phyloP scores from a whole-genome alignment of 2,113 vertebrate species.

The Balaenoptera acutorostrata region DNA sequence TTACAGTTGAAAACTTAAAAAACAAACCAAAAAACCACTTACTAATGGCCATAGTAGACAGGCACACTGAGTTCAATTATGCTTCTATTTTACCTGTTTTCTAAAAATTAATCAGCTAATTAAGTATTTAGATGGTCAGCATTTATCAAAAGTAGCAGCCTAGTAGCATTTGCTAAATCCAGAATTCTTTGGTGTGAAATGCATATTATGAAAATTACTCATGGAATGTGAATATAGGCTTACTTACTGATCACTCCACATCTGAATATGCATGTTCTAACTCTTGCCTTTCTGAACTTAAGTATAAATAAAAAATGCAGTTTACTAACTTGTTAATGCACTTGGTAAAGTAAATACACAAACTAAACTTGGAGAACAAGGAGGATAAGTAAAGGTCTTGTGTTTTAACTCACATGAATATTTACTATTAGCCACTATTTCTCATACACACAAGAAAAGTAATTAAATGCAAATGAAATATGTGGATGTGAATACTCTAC shows the following conservation, averaged over 20 bases:
- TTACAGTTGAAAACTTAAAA: background rate
- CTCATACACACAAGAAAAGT: background rate
- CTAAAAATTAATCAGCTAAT: background rate
- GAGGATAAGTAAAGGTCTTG: background rate
- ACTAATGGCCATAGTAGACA: background rate
- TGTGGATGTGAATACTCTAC: background rate
- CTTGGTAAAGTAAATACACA: background rate
- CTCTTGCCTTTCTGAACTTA: background rate
- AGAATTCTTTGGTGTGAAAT: slow-evolving; percentile 8
- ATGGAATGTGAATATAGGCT: background rate
- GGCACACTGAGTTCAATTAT: background rate
- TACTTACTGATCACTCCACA: background rate
- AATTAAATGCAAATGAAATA: background rate
- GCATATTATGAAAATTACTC: background rate
- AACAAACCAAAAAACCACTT: background rate
- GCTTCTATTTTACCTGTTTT: background rate
- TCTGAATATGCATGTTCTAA: background rate
- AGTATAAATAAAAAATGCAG: background rate
- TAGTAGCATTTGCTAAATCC: background rate
- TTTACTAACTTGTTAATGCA: background rate
- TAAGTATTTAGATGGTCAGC: background rate
- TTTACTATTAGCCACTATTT: background rate
- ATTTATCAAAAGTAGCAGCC: background rate
- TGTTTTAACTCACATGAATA: background rate
- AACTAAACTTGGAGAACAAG: background rate